Evolutionary conservation across 2,888 invertebrate genomes (phyloP).

Genomic region (Lottia gigantea): DNA sequence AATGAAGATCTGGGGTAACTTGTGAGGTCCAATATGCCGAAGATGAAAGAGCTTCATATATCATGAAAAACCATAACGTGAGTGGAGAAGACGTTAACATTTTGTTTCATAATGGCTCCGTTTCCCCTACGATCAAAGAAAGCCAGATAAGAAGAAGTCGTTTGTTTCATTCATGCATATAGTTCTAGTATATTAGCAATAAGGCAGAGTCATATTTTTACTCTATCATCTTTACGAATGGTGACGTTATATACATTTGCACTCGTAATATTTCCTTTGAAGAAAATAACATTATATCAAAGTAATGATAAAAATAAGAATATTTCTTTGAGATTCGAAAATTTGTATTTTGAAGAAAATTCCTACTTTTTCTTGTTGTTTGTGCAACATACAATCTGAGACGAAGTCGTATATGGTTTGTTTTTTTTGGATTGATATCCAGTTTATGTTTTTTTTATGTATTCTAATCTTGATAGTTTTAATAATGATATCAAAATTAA

Average conservation of each 20-base stretch:
- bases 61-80: constrained; percentile 8
- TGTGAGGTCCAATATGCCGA: constrained; percentile 1
- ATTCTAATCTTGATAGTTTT: no score
- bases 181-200: constrained; percentile 10
- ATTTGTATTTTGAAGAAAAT: neutral
- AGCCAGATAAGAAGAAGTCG: constrained; percentile 10
- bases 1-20: neutral
- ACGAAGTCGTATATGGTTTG: no score
- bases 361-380: neutral
- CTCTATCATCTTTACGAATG: neutral
- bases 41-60: constrained; percentile 5
- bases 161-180: constrained; percentile 7
- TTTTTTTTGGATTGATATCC: no score
- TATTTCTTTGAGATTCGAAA: neutral
- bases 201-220: constrained; percentile 1
- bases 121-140: constrained; percentile 6
- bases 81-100: constrained; percentile 5
- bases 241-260: constrained; percentile 5
- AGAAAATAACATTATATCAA: constrained; percentile 9
- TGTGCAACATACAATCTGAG: neutral
- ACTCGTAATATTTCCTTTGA: constrained; percentile 5
- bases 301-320: constrained; percentile 1
- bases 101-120: constrained; percentile 2
- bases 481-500: no score
- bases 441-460: no score